A percentile compares a stretch with the other conserved stretches of the same genome.
Evolutionary conservation across 2,113 vertebrate genomes (phyloP).

Genomic region (Bettongia penicillata): DNA sequence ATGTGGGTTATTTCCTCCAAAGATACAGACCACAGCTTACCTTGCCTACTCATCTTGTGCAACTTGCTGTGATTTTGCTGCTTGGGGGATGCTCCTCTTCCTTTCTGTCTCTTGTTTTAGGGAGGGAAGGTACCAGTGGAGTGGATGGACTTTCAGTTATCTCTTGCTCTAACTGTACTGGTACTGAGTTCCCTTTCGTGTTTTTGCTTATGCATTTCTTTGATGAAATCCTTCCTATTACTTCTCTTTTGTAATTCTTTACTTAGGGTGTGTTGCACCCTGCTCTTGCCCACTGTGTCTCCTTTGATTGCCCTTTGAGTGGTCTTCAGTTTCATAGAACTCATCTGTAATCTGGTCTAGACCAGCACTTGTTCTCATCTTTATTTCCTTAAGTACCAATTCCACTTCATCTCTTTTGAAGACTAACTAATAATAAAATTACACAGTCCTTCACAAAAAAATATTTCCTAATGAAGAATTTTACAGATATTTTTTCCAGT

Average conservation of each 20-base stretch:
- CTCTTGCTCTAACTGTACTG: no score
- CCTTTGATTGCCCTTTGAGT: background rate
- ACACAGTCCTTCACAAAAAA: background rate
- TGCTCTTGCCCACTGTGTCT: background rate
- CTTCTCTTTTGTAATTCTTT: background rate
- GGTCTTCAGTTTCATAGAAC: background rate
- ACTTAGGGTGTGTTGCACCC: background rate
- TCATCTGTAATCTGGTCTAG: background rate
- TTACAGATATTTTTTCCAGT: background rate
- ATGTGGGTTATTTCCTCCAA: background rate
- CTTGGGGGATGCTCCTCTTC: background rate
- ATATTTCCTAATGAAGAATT: background rate
- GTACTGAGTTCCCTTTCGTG: no score
- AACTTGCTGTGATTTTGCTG: background rate
- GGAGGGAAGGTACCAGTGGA: background rate
- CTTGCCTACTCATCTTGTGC: background rate
- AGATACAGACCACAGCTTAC: background rate
- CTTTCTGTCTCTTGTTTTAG: background rate
- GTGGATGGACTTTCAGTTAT: background rate
- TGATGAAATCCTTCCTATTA: background rate
- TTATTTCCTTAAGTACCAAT: background rate
- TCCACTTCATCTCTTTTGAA: background rate
- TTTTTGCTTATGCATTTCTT: background rate
- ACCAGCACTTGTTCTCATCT: background rate
- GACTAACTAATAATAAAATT: background rate